Evolutionary conservation across 2,797 vertebrate genomes (phyloP).

Genomic region (Pseudochirops corinnae): DNA sequence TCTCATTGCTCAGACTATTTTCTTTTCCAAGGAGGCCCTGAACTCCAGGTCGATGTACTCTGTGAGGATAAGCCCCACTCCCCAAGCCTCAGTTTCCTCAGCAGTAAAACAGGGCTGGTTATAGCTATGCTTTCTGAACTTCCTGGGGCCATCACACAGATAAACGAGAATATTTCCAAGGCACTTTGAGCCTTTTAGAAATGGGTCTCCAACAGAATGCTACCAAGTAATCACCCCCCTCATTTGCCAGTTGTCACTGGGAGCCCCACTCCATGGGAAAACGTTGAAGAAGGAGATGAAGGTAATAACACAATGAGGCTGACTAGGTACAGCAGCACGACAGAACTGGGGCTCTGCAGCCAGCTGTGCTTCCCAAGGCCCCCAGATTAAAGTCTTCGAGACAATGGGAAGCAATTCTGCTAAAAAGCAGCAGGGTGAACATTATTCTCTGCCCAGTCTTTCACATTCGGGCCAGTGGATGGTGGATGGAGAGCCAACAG

Average conservation of each 20-base stretch:
- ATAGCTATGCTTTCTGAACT: conserved; percentile 29
- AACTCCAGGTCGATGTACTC: background rate
- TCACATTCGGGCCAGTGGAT: background rate
- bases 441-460: background rate
- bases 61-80: background rate
- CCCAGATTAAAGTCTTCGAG: background rate
- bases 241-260: conserved; percentile 58
- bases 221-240: conserved; percentile 1
- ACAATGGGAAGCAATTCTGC: background rate
- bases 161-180: conserved; percentile 34
- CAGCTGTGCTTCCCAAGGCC: background rate
- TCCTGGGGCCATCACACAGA: background rate
- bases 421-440: background rate
- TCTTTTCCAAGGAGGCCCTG: background rate
- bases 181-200: background rate
- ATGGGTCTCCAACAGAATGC: conserved; percentile 48
- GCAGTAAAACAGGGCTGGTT: background rate
- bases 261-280: conserved; percentile 61
- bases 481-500: fast-evolving
- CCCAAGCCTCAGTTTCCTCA: conserved; percentile 54
- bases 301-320: background rate
- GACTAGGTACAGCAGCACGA: fast-evolving
- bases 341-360: fast-evolving
- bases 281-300: background rate
- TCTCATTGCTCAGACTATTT: background rate